Conservation (phyloP, 2,888 invertebrate species). For the Punctoribates punctum region DNA sequence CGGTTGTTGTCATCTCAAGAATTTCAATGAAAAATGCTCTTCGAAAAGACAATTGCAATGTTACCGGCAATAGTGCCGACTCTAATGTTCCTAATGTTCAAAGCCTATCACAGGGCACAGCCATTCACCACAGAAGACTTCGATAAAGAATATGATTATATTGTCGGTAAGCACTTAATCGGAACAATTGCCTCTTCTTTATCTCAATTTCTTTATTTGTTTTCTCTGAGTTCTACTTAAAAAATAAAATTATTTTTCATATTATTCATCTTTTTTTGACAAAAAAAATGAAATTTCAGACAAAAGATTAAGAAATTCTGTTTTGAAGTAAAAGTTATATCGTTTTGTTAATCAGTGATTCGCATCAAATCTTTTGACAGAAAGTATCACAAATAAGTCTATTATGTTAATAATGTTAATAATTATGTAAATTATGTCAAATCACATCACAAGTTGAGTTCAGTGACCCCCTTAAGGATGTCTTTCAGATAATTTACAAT, state of each 20-base stretch:
- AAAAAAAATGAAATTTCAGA: background rate
- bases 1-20: background rate
- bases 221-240: background rate
- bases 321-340: slow-evolving; percentile 17
- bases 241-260: background rate
- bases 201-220: background rate
- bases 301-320: background rate
- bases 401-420: slow-evolving; percentile 25
- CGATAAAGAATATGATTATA: slow-evolving; percentile 61
- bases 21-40: background rate
- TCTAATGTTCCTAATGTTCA: slow-evolving; percentile 38
- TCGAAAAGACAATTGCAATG: slow-evolving; percentile 32
- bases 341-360: background rate
- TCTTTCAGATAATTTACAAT: background rate
- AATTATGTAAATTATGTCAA: slow-evolving; percentile 25
- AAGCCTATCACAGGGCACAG: slow-evolving; percentile 19
- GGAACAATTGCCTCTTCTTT: background rate
- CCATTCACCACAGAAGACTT: slow-evolving; percentile 45
- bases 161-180: slow-evolving; percentile 54
- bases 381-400: slow-evolving; percentile 2
- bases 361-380: background rate
- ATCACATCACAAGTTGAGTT: background rate
- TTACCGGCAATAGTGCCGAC: slow-evolving; percentile 44
- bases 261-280: background rate
- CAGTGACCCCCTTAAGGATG: slow-evolving; percentile 6